A percentile compares a stretch with the other conserved stretches of the same genome.
Conservation (phyloP, 2,888 invertebrate genomes). For the Drosophila lacicola region DNA sequence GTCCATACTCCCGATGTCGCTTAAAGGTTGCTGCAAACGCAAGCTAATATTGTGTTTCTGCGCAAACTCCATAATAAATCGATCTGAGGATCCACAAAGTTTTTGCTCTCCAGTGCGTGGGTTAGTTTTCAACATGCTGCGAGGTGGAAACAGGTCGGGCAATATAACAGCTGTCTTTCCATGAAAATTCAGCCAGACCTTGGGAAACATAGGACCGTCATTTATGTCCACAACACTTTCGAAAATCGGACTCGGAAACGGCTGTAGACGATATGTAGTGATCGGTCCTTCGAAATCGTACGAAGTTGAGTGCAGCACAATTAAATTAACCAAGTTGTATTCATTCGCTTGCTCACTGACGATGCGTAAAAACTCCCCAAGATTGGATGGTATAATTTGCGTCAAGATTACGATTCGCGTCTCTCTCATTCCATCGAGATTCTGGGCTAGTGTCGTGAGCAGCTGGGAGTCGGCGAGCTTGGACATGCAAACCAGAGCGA, state of each 20-base stretch:
- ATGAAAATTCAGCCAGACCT: not conserved
- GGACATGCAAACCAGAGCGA: constrained; percentile 36
- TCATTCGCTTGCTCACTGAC: not conserved
- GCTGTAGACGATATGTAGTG: constrained; percentile 9
- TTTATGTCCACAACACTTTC: not conserved
- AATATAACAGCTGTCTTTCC: constrained; percentile 12
- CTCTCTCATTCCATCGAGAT: constrained; percentile 28
- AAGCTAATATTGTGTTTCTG: constrained; percentile 21
- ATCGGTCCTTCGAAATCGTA: not conserved
- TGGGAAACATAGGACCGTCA: not conserved
- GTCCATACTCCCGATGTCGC: not conserved
- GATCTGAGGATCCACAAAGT: constrained; percentile 10
- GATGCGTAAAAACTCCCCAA: not conserved
- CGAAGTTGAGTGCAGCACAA: constrained; percentile 28
- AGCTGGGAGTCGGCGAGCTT: constrained; percentile 17
- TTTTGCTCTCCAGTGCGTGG: constrained; percentile 11
- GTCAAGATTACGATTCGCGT: constrained; percentile 32
- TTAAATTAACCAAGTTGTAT: constrained; percentile 9
- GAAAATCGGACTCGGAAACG: constrained; percentile 28
- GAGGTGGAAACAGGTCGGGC: not conserved
- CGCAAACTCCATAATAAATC: constrained; percentile 20
- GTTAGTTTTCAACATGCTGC: constrained; percentile 2
- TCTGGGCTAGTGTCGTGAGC: constrained; percentile 15
- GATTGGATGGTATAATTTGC: not conserved
- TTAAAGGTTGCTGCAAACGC: not conserved